These are phyloP conservation scores for Ethmia dodecea DNA, from an alignment of 2,888 invertebrate species.

Conservation along the genomic window DNA sequence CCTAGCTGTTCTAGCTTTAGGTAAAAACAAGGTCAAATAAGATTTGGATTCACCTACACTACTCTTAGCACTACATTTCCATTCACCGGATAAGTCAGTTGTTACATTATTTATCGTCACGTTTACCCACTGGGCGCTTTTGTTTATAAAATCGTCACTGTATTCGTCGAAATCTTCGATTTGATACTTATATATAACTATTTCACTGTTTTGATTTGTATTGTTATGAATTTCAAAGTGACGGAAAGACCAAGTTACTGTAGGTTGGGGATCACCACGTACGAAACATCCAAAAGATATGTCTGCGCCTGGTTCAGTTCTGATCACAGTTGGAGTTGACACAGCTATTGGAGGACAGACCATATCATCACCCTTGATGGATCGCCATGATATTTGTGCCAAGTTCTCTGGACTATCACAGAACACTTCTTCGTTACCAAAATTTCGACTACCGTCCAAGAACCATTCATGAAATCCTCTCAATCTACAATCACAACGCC, in stretches of 20 bases:
- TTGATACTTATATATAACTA: slow-evolving; percentile 44
- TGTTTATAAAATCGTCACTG: slow-evolving; percentile 57
- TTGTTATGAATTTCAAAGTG: slow-evolving; percentile 64
- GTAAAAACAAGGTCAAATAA: slow-evolving; percentile 76
- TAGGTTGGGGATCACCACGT: slow-evolving; percentile 88
- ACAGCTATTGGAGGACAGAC: slow-evolving; percentile 87
- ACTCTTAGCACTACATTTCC: slow-evolving; percentile 88
- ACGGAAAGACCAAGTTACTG: slow-evolving; percentile 87
- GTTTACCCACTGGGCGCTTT: slow-evolving; percentile 84
- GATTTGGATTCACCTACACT: slow-evolving; percentile 77
- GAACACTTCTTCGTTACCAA: slow-evolving; percentile 84
- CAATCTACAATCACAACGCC: slow-evolving; percentile 93
- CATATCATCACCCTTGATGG: slow-evolving; percentile 84
- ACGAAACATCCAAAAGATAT: slow-evolving; percentile 89
- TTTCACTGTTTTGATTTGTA: slow-evolving; percentile 49
- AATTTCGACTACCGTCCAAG: slow-evolving; percentile 83
- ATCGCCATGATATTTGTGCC: slow-evolving; percentile 84
- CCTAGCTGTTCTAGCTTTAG: slow-evolving; percentile 64
- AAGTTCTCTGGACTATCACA: slow-evolving; percentile 84
- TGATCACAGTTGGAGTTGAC: slow-evolving; percentile 74
- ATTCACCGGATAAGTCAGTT: slow-evolving; percentile 89
- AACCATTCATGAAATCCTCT: slow-evolving; percentile 91
- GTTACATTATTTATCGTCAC: slow-evolving; percentile 90
- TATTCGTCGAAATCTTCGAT: slow-evolving; percentile 51
- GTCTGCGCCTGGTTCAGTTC: slow-evolving; percentile 89